These are phyloP conservation scores for Tragelaphus scriptus DNA, from an alignment of 2,113 vertebrate species.

Conservation along the genomic window DNA sequence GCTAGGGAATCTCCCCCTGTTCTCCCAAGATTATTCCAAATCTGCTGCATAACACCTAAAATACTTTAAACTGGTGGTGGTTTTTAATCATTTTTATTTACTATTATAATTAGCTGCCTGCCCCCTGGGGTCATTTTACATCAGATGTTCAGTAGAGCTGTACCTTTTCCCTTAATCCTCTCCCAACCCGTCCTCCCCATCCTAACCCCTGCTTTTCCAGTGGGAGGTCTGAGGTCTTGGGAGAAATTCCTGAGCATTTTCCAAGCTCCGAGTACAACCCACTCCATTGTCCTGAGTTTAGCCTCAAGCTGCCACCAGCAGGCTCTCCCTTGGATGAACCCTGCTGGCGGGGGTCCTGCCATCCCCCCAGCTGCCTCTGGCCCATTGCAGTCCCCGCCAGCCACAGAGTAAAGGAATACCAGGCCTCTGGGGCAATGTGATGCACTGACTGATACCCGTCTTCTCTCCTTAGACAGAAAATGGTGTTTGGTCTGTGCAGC, in stretches of 20 bases:
- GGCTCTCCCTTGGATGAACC: background rate
- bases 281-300: background rate
- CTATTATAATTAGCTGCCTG: background rate
- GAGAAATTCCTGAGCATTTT: background rate
- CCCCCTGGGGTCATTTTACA: background rate
- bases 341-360: background rate
- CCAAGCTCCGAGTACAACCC: background rate
- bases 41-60: background rate
- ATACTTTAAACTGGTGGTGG: background rate
- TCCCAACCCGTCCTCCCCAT: rapidly evolving
- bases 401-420: rapidly evolving
- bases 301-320: background rate
- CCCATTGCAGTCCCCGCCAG: no score
- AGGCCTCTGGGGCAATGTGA: rapidly evolving
- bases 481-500: background rate
- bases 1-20: background rate
- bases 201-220: no score
- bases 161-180: background rate
- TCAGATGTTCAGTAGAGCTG: background rate
- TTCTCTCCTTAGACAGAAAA: constrained; percentile 24
- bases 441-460: background rate
- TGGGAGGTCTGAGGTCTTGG: background rate
- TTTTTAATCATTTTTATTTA: background rate
- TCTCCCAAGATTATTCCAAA: background rate
- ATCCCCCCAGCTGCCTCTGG: background rate